These are phyloP conservation scores for Achroia grisella DNA, from an alignment of 1,140 invertebrate genomes.

Conservation along the genomic window DNA sequence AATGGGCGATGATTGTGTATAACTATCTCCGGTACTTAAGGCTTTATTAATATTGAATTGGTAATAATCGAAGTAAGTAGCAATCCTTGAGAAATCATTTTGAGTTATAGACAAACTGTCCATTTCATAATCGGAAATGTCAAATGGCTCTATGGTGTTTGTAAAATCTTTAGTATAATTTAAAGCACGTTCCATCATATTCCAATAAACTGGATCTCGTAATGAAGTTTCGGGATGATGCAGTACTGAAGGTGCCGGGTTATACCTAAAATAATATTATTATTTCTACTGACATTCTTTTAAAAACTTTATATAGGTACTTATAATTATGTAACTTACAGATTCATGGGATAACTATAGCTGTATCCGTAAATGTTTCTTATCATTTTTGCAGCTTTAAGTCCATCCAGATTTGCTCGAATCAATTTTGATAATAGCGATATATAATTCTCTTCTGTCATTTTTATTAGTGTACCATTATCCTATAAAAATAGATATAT, in stretches of 20 bases:
- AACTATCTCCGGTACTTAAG: conserved; percentile 13
- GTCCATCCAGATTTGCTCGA: conserved; percentile 44
- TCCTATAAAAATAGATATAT: conserved; percentile 26
- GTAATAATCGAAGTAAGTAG: conserved; percentile 49
- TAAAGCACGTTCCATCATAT: conserved; percentile 75
- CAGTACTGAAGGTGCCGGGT: conserved; percentile 68
- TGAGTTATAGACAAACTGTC: conserved; percentile 69
- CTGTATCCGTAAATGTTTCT: conserved; percentile 49
- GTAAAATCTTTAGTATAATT: conserved; percentile 74
- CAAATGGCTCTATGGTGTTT: conserved; percentile 73
- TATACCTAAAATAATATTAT: conserved; percentile 43
- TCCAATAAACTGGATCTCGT: conserved; percentile 78
- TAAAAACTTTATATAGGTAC: too few species aligned
- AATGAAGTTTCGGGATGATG: conserved; percentile 75
- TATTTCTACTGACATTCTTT: too few species aligned
- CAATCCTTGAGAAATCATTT: conserved; percentile 54
- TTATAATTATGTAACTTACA: conserved; percentile 19
- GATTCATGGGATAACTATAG: conserved; percentile 30
- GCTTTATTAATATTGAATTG: conserved; percentile 40
- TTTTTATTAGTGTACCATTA: conserved; percentile 36
- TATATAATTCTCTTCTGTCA: conserved; percentile 47
- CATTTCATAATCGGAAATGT: conserved; percentile 71
- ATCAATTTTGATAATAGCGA: conserved; percentile 46
- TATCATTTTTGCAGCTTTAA: conserved; percentile 40
- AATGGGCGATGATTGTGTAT: conserved; percentile 7